Conservation (phyloP, 1,140 invertebrate genomes). For the Saxidomus purpurata region DNA sequence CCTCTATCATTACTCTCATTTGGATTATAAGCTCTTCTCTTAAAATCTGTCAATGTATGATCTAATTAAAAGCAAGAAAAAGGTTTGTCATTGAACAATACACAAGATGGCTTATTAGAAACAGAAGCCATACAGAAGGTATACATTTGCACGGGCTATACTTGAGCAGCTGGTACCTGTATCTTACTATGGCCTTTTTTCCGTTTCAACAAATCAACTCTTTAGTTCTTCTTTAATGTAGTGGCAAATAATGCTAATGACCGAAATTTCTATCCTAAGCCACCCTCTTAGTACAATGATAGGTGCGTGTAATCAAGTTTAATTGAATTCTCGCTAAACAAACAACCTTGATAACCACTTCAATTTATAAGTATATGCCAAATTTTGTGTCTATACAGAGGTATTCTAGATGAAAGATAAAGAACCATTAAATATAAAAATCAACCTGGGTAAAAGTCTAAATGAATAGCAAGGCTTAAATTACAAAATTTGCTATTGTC, state of each 20-base stretch:
- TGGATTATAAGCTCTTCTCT: too few species aligned
- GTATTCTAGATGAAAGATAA: slow-evolving; percentile 64
- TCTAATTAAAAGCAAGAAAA: too few species aligned
- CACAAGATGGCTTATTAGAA: not conserved
- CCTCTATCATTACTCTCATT: too few species aligned
- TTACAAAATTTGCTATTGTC: slow-evolving; percentile 68
- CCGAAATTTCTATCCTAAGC: slow-evolving; percentile 1
- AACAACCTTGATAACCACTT: slow-evolving; percentile 60
- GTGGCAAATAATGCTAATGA: slow-evolving; percentile 2
- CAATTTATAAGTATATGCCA: slow-evolving; percentile 63
- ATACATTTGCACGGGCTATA: not conserved
- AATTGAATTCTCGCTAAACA: slow-evolving; percentile 58
- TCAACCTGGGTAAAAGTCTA: slow-evolving; percentile 67
- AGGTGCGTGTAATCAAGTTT: slow-evolving; percentile 51
- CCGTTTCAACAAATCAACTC: not conserved
- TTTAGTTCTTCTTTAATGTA: not conserved
- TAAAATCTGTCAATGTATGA: too few species aligned
- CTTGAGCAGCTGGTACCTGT: not conserved
- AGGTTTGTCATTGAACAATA: too few species aligned
- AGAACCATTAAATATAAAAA: slow-evolving; percentile 67
- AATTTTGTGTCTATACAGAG: slow-evolving; percentile 49
- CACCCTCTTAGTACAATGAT: slow-evolving; percentile 40
- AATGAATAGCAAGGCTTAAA: slow-evolving; percentile 67
- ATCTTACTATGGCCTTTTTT: not conserved
- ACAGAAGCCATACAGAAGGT: not conserved